Conservation (phyloP, 1,140 invertebrate genomes). For the Parapsyche elsis region DNA sequence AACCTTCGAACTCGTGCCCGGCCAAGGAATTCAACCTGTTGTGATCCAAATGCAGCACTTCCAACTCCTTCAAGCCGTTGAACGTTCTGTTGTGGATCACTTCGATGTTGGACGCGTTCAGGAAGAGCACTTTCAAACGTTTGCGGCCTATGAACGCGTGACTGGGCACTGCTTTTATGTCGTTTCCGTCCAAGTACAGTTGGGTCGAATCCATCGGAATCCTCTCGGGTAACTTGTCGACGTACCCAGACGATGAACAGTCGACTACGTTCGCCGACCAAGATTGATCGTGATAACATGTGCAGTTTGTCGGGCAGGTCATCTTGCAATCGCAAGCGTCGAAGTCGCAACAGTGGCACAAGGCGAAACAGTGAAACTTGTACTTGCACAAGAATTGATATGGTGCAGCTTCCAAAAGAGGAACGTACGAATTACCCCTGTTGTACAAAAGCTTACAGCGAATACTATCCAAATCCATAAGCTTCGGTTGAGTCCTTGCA, state of each 20-base stretch:
- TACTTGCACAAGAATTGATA: conserved; percentile 93
- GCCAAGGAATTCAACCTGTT: conserved; percentile 80
- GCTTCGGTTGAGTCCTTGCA: conserved; percentile 82
- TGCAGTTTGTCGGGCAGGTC: conserved; percentile 91
- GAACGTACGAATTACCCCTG: conserved; percentile 80
- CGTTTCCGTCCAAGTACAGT: conserved; percentile 89
- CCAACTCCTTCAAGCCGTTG: conserved; percentile 84
- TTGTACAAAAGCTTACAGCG: conserved; percentile 90
- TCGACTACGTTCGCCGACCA: conserved; percentile 94
- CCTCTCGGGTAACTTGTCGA: conserved; percentile 78
- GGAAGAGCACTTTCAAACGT: conserved; percentile 81
- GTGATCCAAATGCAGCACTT: conserved; percentile 83
- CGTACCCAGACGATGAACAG: conserved; percentile 81
- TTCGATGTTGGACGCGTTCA: conserved; percentile 89
- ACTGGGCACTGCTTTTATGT: conserved; percentile 79
- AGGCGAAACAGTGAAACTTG: conserved; percentile 87
- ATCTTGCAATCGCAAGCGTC: conserved; percentile 95
- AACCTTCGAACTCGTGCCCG: conserved; percentile 84
- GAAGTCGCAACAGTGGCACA: conserved; percentile 94
- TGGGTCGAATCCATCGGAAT: conserved; percentile 95
- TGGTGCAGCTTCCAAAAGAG: conserved; percentile 83
- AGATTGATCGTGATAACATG: conserved; percentile 91
- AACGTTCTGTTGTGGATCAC: conserved; percentile 90
- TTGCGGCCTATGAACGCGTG: conserved; percentile 93
- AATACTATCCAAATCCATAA: conserved; percentile 89